Base-by-base conservation (phyloP, 2,797 vertebrate genomes). In the Graptemys geographica region DNA sequence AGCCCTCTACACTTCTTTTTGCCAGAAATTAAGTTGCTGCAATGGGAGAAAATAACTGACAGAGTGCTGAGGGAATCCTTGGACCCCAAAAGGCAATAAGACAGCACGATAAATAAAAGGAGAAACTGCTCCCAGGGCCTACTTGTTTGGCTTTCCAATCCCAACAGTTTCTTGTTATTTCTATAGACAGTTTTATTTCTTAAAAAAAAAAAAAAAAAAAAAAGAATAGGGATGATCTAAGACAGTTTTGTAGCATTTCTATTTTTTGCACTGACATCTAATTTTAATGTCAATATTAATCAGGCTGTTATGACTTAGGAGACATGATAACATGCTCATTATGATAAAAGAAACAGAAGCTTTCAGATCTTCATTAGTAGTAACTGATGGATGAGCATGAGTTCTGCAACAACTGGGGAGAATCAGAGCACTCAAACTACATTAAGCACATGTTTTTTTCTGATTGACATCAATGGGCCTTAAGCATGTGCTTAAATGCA, bases 391-490 rank as follows among this genome's bases (percentile, higher is more conserved):
- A 88, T 41, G 11, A 74, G 33, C 11, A 69, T 0, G 23, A 84
- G 13, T 56, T 57, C 12, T 1, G 1, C 4, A 11, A 8, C 1
- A 62, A 62, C 11, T 4, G 0, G 41, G 69, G 11, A 47, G 5
- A 79, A 82, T 6, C 7, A 69, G 5, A 83, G 37, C 16, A 10
- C 13, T 69, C 69, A 72, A 41, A 41, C 69, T 41, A 72, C 19
- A 72, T 79, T 65, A 89, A 92, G 33, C 41, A 33, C 56, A 49
- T 82, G 72, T 15, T 93, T 88, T 88, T 85, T 84, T 72, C 90
- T 33, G 1, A 5, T 44, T 88, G 78, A 82, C 88, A 84, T 31
- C 11, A 47, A 8, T 49, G 8, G 25, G 27, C 5, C 25, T 84
- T 69, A 82, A 23, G 51, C 82, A 83, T 44, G 28, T 1, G 72